Conservation (phyloP, 2,888 invertebrate species). For the Lasioglossum pauxillum region DNA sequence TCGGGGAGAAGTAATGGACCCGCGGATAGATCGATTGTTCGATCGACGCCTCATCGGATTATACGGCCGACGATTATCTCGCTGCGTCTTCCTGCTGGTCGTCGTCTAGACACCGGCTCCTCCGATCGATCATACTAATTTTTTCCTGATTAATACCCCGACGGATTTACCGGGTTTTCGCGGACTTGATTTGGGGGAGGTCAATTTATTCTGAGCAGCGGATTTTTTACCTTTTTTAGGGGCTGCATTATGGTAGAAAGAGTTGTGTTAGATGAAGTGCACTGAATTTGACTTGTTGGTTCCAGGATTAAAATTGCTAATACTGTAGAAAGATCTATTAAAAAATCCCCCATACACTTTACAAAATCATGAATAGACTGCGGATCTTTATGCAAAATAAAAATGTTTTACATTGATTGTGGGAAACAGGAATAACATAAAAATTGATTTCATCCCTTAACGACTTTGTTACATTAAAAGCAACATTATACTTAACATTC, state of each 20-base stretch:
- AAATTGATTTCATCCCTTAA: too few species aligned
- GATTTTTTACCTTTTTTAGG: background rate
- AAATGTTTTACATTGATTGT: too few species aligned
- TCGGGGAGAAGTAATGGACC: slow-evolving; percentile 53
- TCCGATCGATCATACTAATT: background rate
- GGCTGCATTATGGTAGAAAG: background rate
- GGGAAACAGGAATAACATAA: too few species aligned
- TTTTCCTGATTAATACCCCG: slow-evolving; percentile 17
- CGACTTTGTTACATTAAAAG: too few species aligned
- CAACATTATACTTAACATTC: too few species aligned
- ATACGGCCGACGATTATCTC: slow-evolving; percentile 50
- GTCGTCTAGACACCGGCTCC: slow-evolving; percentile 25
- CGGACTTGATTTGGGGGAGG: background rate
- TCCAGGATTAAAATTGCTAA: too few species aligned
- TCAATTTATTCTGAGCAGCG: background rate
- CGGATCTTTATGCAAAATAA: too few species aligned
- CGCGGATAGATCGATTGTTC: slow-evolving; percentile 37
- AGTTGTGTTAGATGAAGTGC: background rate
- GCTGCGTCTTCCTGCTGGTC: slow-evolving; percentile 15
- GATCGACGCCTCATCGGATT: slow-evolving; percentile 37
- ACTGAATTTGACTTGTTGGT: too few species aligned
- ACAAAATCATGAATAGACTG: too few species aligned
- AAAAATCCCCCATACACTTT: too few species aligned
- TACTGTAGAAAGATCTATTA: too few species aligned
- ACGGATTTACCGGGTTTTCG: background rate